Evolutionary conservation across 2,888 invertebrate species (phyloP).

Genomic region (Chrysolina americana): DNA sequence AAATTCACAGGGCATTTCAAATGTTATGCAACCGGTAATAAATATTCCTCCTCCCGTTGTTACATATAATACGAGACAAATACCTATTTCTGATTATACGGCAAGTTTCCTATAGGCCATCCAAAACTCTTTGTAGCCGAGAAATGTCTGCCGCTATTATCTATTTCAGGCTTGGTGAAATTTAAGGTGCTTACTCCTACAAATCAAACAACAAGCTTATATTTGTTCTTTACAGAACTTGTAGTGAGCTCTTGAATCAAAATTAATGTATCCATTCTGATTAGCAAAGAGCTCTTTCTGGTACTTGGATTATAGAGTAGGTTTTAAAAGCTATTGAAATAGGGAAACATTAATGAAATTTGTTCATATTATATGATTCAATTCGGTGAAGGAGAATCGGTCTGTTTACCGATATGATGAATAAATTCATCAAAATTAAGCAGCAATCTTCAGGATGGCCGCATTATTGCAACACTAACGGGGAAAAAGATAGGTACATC

Average conservation of each 20-base stretch:
- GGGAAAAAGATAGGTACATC: conserved; percentile 35
- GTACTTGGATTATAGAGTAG: conserved; percentile 54
- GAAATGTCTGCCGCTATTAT: conserved; percentile 39
- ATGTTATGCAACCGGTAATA: too few species aligned
- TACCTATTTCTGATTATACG: too few species aligned
- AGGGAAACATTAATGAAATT: conserved; percentile 49
- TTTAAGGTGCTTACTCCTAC: conserved; percentile 48
- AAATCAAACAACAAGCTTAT: conserved; percentile 37
- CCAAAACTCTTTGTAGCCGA: conserved; percentile 48
- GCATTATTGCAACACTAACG: conserved; percentile 45
- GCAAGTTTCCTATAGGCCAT: conserved; percentile 57
- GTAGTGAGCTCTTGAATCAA: conserved; percentile 55
- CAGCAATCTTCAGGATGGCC: conserved; percentile 58
- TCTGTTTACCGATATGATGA: conserved; percentile 60
- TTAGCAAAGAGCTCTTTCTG: conserved; percentile 29
- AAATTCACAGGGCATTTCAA: too few species aligned
- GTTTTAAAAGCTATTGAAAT: conserved; percentile 57
- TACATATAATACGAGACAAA: too few species aligned
- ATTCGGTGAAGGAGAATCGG: conserved; percentile 56
- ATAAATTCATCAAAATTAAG: conserved; percentile 60
- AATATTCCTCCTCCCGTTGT: too few species aligned
- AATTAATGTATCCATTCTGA: conserved; percentile 57
- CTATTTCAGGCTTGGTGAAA: conserved; percentile 44
- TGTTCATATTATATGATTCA: conserved; percentile 41
- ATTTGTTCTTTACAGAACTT: conserved; percentile 60